Base-by-base conservation (phyloP, 2,113 vertebrate genomes). In the Calidris pugnax region DNA sequence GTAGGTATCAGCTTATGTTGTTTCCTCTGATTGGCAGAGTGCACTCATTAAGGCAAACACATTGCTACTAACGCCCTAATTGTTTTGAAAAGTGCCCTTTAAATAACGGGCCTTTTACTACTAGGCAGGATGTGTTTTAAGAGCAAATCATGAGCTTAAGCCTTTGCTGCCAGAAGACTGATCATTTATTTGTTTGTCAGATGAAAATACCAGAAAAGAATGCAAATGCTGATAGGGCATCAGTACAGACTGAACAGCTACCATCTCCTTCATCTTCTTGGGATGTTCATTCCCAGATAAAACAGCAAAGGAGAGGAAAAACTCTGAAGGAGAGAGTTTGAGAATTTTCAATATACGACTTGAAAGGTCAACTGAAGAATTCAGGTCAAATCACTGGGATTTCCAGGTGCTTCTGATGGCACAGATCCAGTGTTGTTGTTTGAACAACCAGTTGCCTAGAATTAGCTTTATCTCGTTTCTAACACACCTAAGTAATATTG, bases 61-160 rank as follows among this genome's bases (percentile, higher is more conserved):
- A 62, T 89, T 75, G 88, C 76, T 92, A 53, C 81, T 87, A 68
- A 96, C 95, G 80, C 56, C 80, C 80, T 95, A 95, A 96, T 76
- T 92, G 95, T 95, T 96, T 90, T 87, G 77, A 92, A 95, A 95
- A 95, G 57, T 87, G 67, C 74, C 87, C 86, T 95, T 97, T 95
- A 92, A 97, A 93, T 92, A 96, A 85, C 67, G 90, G 80, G 45
- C 45, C 45, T 92, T 93, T 85, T 74, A 87, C 77, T 95, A 89
- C 66, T 27, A 93, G 37, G 71, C 62, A 87, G 93, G 74, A 91
- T 89, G 48, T 47, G 43, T 47, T 94, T 85, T 74, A 96, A 89
- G 71, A 91, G 77, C 72, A 92, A 92, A 83, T 75, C 39, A 75
- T 35, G 77, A 84, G 81, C 55, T 91, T 87, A 76, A 92, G 69